Percentiles rank a stretch among this genome's conserved stretches.
phyloP scores from a whole-genome alignment of 2,888 invertebrate genomes.

The Drosophila rubida region DNA sequence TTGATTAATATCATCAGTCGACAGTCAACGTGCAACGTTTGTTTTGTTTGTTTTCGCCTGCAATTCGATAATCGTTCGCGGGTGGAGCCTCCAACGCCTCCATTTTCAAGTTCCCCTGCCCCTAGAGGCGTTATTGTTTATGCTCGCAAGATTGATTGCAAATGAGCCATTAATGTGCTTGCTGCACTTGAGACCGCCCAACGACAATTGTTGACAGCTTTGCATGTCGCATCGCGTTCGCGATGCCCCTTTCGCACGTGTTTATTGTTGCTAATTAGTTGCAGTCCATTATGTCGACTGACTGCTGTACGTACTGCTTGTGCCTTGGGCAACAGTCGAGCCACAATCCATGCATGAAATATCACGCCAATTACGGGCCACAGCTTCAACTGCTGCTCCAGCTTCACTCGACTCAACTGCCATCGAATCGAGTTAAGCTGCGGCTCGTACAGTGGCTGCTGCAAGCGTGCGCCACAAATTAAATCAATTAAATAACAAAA shows the following conservation, averaged over 20 bases:
- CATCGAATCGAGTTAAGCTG: slow-evolving; percentile 5
- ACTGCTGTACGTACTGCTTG: slow-evolving; percentile 24
- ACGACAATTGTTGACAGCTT: slow-evolving; percentile 33
- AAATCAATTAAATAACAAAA: slow-evolving; percentile 69
- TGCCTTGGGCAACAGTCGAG: slow-evolving; percentile 44
- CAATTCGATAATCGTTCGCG: slow-evolving; percentile 27
- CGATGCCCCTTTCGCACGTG: slow-evolving; percentile 7
- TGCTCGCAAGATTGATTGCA: slow-evolving; percentile 7
- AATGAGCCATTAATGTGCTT: slow-evolving; percentile 23
- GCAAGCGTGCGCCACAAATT: slow-evolving; percentile 66
- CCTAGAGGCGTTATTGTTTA: slow-evolving; percentile 14
- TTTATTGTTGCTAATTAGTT: slow-evolving; percentile 59
- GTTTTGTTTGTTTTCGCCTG: slow-evolving; percentile 21
- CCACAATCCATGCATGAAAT: slow-evolving; percentile 67
- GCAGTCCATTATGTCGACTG: slow-evolving; percentile 40
- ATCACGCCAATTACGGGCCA: slow-evolving; percentile 69
- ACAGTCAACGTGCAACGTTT: slow-evolving; percentile 12
- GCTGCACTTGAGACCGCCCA: slow-evolving; percentile 30
- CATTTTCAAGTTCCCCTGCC: background rate
- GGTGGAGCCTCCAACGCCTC: slow-evolving; percentile 15
- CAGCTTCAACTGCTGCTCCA: slow-evolving; percentile 21
- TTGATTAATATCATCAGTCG: slow-evolving; percentile 71
- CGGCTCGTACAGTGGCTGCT: slow-evolving; percentile 57
- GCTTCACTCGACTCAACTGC: background rate
- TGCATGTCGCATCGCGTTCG: slow-evolving; percentile 14